Base-by-base conservation (phyloP, 37 sponge, comb jelly and placozoan species). In the Halichondria panicea region DNA sequence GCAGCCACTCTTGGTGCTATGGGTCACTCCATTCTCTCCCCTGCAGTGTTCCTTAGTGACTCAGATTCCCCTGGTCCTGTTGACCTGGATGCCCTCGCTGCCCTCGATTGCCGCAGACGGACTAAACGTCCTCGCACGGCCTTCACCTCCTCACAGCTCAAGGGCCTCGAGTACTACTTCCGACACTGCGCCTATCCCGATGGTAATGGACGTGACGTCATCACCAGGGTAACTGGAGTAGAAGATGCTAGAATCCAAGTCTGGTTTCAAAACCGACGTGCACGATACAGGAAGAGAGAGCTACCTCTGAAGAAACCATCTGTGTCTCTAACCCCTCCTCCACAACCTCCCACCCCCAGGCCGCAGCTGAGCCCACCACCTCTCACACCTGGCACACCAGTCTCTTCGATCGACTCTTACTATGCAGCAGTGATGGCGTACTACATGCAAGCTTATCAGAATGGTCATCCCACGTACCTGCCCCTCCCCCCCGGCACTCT, bases 221-320 rank as follows among this genome's bases (percentile, higher is more conserved):
- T 85, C 28, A 50, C 79, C 35, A 25, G 34, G 27, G 54, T 31
- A 6, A 63, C 72, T 12, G 73, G 56, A 21, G 72, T 85, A 38
- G 57, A 37, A 7, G 71, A 58, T 30, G 39, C 63, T 43, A 78
- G 66, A 27, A 62, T 85, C 25, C 86, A 85, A 67, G 76, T 89
- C 11, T 89, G 89, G 89, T 89, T 89, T 60, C 89, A 89, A 70
- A 89, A 89, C 50, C 44, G 89, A 24, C 65, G 89, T 35, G 89
- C 89, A 35, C 66, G 67, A 37, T 82, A 59, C 58, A 78, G 85
- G 37, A 85, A 85, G 57, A 56, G 73, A 35, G 73, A 77, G 15
- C 36, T 63, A 41, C 71, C 71, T 70, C 71, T 52, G 34, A 54
- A 72, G 58, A 6, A 18, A 22, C 69, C 4, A 36, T n/a, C n/a